Conservation (phyloP, 2,797 vertebrate genomes). For the Cryptoblepharus egeriae region DNA sequence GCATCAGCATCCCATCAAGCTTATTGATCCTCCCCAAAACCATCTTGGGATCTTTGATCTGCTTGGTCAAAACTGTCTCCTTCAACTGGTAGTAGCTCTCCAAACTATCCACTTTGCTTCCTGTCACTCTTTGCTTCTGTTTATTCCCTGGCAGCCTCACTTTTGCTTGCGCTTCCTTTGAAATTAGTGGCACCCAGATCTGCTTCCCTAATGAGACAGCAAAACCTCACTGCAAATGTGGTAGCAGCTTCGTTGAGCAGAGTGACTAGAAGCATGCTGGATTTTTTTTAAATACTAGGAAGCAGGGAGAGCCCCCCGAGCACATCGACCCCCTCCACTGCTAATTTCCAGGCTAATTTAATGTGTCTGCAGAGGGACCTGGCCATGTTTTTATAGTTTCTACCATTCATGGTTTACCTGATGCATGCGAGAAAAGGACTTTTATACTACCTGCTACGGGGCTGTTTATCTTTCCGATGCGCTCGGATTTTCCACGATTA, state of each 20-base stretch:
- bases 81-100: too few species aligned
- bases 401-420: conserved; percentile 80
- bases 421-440: conserved; percentile 76
- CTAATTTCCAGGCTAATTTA: conserved; percentile 77
- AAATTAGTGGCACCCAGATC: neutral
- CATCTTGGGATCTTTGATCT: too few species aligned
- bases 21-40: too few species aligned
- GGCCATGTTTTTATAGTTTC: conserved; percentile 76
- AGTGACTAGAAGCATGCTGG: neutral
- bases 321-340: conserved; percentile 41
- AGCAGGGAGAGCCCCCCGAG: conserved; percentile 51
- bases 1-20: too few species aligned
- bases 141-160: too few species aligned
- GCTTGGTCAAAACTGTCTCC: neutral
- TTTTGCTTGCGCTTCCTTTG: neutral
- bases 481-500: conserved; percentile 79
- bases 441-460: conserved; percentile 77
- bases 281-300: conserved; percentile 28
- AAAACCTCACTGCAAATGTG: too few species aligned
- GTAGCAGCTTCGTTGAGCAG: neutral
- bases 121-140: too few species aligned
- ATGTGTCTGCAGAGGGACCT: conserved; percentile 74
- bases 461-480: conserved; percentile 79
- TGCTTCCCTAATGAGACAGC: fast-evolving
- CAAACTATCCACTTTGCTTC: too few species aligned